Evolutionary conservation across 2,113 vertebrate species (phyloP).

Genomic region (Corvus moneduloides): DNA sequence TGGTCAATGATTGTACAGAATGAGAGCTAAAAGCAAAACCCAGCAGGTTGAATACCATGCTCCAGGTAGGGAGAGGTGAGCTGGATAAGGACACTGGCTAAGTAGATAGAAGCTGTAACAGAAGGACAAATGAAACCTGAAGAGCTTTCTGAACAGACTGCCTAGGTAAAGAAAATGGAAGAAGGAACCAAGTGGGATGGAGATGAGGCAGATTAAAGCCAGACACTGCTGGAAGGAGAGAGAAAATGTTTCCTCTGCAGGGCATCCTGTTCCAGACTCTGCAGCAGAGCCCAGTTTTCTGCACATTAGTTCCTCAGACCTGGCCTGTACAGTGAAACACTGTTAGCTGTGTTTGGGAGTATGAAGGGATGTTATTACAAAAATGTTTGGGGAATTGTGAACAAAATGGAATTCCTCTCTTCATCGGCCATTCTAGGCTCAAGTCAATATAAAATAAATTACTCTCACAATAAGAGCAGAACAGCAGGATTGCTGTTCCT

Average conservation of each 20-base stretch:
- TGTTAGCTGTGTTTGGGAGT: not conserved
- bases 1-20: not conserved
- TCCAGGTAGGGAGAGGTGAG: not conserved
- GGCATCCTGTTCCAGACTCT: not conserved
- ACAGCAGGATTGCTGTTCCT: not conserved
- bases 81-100: not conserved
- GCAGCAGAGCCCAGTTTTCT: not conserved
- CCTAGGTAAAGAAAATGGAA: not conserved
- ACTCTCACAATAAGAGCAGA: not conserved
- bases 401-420: not conserved
- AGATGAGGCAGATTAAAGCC: not conserved
- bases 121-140: not conserved
- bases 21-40: not conserved
- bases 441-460: not conserved
- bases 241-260: not conserved
- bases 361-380: not conserved
- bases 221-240: not conserved
- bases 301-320: not conserved
- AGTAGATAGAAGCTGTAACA: fast-evolving
- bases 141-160: not conserved
- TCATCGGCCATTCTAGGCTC: not conserved
- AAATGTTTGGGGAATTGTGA: not conserved
- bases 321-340: not conserved
- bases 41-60: not conserved
- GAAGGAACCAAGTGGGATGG: not conserved